These are phyloP conservation scores for Doryteuthis pealeii DNA, from an alignment of 1,140 invertebrate species.

Conservation along the genomic window DNA sequence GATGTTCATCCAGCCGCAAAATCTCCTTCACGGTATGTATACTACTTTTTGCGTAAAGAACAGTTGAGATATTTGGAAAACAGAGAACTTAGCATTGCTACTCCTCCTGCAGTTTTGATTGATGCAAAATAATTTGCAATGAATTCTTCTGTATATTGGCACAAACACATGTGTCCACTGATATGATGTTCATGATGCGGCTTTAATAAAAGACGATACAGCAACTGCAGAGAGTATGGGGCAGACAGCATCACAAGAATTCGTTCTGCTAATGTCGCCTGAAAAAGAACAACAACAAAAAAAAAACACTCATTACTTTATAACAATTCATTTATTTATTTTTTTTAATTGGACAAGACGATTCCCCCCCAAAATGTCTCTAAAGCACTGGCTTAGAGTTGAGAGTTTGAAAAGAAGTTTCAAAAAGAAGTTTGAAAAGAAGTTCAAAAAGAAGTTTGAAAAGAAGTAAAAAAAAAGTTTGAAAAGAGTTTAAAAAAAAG, in stretches of 20 bases:
- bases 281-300: constrained; percentile 7
- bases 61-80: constrained; percentile 4
- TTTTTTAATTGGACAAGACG: too few species aligned
- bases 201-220: constrained; percentile 29
- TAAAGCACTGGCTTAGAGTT: too few species aligned
- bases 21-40: not conserved
- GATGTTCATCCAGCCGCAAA: not conserved
- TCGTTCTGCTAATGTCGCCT: constrained; percentile 36
- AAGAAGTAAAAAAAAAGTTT: too few species aligned
- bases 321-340: too few species aligned
- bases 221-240: constrained; percentile 33
- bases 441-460: too few species aligned
- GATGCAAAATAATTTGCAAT: not conserved
- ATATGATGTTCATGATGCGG: constrained; percentile 38
- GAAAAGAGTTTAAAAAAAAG: too few species aligned
- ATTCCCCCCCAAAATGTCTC: too few species aligned
- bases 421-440: too few species aligned
- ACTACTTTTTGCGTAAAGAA: not conserved
- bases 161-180: constrained; percentile 33
- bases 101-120: not conserved
- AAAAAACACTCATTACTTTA: not conserved
- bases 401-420: too few species aligned
- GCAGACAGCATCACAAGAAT: constrained; percentile 38
- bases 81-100: not conserved
- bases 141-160: constrained; percentile 37